phyloP scores from a whole-genome alignment of 2,797 vertebrate species.

The Microctenopoma lineatum region DNA sequence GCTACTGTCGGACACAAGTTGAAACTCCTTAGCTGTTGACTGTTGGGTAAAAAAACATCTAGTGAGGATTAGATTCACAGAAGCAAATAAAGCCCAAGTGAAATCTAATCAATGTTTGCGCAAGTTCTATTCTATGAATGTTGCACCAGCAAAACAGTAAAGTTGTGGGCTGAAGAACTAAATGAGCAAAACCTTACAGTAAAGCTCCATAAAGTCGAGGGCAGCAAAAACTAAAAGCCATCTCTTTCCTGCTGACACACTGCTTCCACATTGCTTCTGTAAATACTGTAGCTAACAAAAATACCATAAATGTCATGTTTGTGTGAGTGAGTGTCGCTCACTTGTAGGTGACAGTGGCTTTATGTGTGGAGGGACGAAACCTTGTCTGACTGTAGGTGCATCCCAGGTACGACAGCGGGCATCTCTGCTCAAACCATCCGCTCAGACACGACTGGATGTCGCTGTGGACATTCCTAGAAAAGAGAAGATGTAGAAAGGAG shows the following conservation, averaged over 20 bases:
- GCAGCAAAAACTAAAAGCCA: no score
- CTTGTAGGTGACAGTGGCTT: constrained; percentile 84
- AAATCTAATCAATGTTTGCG: no score
- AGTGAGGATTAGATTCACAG: neutral
- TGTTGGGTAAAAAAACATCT: constrained; percentile 17
- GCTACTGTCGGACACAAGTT: constrained; percentile 60
- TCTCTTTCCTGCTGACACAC: no score
- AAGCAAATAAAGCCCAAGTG: neutral
- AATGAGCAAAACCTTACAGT: no score
- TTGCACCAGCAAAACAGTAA: no score
- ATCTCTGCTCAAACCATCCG: constrained; percentile 94
- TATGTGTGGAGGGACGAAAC: constrained; percentile 87
- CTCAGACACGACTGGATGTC: constrained; percentile 91
- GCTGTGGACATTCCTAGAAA: constrained; percentile 88
- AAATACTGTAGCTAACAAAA: no score
- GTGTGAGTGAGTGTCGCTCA: constrained; percentile 68
- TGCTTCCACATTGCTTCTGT: no score
- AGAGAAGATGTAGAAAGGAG: neutral
- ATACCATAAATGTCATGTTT: no score
- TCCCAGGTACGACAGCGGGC: constrained; percentile 93
- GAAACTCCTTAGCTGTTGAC: constrained; percentile 68
- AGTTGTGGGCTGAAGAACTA: no score
- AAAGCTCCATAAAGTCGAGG: no score
- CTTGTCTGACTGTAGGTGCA: constrained; percentile 91
- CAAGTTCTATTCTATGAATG: no score